Evolutionary conservation across 2,888 invertebrate genomes (phyloP).

Genomic region (Notocelia uddmanniana): DNA sequence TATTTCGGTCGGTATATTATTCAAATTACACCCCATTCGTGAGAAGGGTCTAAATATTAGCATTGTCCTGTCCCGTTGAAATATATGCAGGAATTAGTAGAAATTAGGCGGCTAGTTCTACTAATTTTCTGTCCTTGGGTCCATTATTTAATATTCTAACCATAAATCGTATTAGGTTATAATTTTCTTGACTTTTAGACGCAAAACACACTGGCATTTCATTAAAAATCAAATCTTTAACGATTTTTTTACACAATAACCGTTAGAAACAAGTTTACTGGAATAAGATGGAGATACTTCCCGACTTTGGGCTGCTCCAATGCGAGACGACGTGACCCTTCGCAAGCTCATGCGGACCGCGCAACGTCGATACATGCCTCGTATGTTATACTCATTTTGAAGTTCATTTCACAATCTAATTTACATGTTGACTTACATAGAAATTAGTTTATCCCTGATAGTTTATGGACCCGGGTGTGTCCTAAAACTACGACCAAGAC

Average conservation of each 20-base stretch:
- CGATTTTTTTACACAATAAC: no score
- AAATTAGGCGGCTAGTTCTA: constrained; percentile 31
- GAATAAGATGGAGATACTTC: no score
- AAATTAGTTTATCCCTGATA: constrained; percentile 8
- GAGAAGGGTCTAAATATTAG: constrained; percentile 55
- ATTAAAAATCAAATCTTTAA: no score
- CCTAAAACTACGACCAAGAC: no score
- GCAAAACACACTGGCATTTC: no score
- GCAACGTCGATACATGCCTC: no score
- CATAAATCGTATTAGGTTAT: constrained; percentile 43
- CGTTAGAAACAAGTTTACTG: no score
- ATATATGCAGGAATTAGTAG: constrained; percentile 53
- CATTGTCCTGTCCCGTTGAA: constrained; percentile 49
- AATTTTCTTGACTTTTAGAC: constrained; percentile 34
- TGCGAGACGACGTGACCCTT: no score
- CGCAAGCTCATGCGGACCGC: no score
- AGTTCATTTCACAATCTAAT: constrained; percentile 33
- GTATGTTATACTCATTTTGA: background rate
- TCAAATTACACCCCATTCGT: constrained; percentile 50
- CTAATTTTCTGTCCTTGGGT: constrained; percentile 36
- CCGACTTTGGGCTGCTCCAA: no score
- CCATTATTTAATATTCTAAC: constrained; percentile 29
- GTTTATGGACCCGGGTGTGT: no score
- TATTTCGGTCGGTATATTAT: constrained; percentile 44
- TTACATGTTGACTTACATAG: constrained; percentile 30